Percentiles rank a stretch among this genome's conserved stretches.
These are phyloP conservation scores for Amyelois transitella DNA, from an alignment of 1,140 invertebrate species.

Conservation along the genomic window DNA sequence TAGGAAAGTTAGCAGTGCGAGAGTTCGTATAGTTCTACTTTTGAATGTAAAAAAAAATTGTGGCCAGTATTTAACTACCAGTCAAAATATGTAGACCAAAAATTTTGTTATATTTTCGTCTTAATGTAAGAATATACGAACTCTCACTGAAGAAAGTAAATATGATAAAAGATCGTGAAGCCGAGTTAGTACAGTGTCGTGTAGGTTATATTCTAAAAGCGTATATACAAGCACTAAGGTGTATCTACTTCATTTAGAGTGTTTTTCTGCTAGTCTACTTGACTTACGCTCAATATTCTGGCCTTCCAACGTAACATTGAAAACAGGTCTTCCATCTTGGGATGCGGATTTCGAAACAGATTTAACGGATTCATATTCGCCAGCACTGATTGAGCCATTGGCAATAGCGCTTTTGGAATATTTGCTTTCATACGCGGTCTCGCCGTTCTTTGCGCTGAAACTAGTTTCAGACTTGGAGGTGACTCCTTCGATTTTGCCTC, in stretches of 20 bases:
- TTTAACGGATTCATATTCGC: conserved; percentile 35
- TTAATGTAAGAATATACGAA: conserved; percentile 48
- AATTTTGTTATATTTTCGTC: too few relatives aligned
- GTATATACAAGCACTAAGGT: conserved; percentile 66
- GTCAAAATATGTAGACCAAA: not conserved
- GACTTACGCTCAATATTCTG: conserved; percentile 86
- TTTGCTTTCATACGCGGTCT: conserved; percentile 50
- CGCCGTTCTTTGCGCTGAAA: conserved; percentile 55
- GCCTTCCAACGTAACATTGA: conserved; percentile 83
- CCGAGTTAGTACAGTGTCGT: conserved; percentile 58
- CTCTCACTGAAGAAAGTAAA: conserved; percentile 18
- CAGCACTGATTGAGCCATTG: conserved; percentile 43
- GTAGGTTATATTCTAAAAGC: conserved; percentile 65
- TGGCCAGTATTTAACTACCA: not conserved
- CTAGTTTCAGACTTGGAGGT: conserved; percentile 48
- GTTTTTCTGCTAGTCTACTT: conserved; percentile 22
- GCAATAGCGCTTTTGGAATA: conserved; percentile 44
- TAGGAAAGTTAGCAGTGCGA: conserved; percentile 31
- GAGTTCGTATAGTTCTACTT: conserved; percentile 41
- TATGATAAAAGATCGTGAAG: conserved; percentile 34
- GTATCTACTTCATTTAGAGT: conserved; percentile 42
- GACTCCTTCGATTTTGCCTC: conserved; percentile 40
- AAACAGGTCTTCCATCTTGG: conserved; percentile 78
- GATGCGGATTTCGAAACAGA: conserved; percentile 49
- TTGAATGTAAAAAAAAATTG: not conserved